These are phyloP conservation scores for Synergus itoensis DNA, from an alignment of 2,888 invertebrate species.

Conservation along the genomic window DNA sequence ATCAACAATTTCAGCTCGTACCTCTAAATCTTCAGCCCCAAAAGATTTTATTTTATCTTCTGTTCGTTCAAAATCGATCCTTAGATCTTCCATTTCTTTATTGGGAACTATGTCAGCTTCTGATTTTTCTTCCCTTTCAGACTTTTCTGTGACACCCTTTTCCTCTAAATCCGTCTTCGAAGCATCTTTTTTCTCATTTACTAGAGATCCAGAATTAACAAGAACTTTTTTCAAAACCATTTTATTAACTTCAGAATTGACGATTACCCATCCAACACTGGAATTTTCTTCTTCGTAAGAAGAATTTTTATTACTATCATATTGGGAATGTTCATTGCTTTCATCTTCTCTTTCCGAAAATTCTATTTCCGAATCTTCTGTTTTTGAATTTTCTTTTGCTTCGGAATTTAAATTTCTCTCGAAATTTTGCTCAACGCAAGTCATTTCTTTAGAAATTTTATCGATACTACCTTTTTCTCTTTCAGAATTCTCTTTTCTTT, in stretches of 20 bases:
- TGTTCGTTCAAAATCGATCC: background rate
- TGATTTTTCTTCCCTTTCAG: background rate
- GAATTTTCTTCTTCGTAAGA: background rate
- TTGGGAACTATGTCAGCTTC: background rate
- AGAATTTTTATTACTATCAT: background rate
- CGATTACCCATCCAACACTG: background rate
- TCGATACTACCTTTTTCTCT: background rate
- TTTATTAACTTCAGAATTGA: constrained; percentile 3
- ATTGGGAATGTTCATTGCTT: background rate
- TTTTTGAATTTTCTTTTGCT: background rate
- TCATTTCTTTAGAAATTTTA: background rate
- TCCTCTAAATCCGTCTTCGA: background rate
- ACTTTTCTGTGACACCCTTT: background rate
- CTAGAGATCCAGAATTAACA: background rate
- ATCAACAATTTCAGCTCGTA: background rate
- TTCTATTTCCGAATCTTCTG: background rate
- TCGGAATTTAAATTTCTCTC: background rate
- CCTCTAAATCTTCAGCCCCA: background rate
- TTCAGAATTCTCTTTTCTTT: no score
- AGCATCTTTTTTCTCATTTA: background rate
- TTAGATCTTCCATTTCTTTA: background rate
- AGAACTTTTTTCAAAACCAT: background rate
- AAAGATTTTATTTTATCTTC: background rate
- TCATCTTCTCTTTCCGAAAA: background rate
- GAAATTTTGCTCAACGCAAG: background rate